Conservation (phyloP, 2,113 vertebrate species). For the Condylura cristata region DNA sequence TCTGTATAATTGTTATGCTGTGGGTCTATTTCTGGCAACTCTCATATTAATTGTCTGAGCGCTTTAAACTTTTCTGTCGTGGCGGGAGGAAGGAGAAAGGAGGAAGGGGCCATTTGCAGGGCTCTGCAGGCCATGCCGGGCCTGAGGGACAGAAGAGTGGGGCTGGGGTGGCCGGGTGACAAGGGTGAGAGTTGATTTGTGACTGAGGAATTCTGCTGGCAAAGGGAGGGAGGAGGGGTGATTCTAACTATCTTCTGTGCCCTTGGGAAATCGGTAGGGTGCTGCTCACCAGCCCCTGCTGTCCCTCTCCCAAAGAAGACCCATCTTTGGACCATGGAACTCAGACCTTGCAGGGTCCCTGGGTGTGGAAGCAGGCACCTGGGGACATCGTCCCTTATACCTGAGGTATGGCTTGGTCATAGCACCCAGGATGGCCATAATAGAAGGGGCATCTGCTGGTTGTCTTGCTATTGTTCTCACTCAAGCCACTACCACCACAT, state of each 20-base stretch:
- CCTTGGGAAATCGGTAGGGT: no score
- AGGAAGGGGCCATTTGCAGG: conserved; percentile 76
- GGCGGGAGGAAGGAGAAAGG: conserved; percentile 83
- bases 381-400: neutral
- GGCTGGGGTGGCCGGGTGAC: neutral
- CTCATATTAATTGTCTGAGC: conserved; percentile 93
- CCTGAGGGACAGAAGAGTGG: neutral
- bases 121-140: neutral
- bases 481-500: neutral
- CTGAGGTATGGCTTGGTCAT: neutral
- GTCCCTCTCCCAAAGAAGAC: neutral
- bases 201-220: conserved; percentile 40
- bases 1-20: conserved; percentile 94
- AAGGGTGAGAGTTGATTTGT: neutral
- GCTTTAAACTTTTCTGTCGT: conserved; percentile 90
- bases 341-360: neutral
- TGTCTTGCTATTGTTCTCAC: neutral
- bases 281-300: neutral
- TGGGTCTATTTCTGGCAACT: conserved; percentile 97
- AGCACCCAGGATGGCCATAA: neutral
- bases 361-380: neutral
- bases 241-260: no score
- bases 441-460: neutral
- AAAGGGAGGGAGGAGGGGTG: neutral
- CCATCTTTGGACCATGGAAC: neutral